Conservation (phyloP, 2,888 invertebrate species). For the Drosophila pullipes region DNA sequence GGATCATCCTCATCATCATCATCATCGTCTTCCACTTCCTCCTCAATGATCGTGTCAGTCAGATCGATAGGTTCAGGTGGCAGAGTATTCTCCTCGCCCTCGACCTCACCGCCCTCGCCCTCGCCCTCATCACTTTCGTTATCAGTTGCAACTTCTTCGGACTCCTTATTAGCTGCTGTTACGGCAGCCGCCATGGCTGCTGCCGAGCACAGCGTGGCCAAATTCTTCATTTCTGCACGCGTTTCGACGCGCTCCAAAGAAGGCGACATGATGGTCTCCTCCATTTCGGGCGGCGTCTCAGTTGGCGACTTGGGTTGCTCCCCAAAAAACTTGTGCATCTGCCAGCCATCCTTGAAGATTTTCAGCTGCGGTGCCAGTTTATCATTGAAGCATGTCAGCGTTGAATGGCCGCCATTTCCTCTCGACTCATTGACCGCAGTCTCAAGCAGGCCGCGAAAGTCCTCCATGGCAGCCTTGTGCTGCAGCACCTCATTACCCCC, state of each 20-base stretch:
- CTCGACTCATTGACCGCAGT: slow-evolving; percentile 72
- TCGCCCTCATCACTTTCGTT: slow-evolving; percentile 55
- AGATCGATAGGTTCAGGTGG: slow-evolving; percentile 72
- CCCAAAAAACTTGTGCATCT: slow-evolving; percentile 84
- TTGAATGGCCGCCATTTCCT: slow-evolving; percentile 41
- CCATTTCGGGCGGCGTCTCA: slow-evolving; percentile 83
- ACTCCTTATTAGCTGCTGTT: slow-evolving; percentile 57
- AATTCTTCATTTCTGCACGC: slow-evolving; percentile 81
- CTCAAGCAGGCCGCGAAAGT: slow-evolving; percentile 69
- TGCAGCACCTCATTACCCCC: slow-evolving; percentile 41
- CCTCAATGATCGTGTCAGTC: slow-evolving; percentile 62
- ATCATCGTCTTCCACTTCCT: slow-evolving; percentile 69
- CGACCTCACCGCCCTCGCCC: slow-evolving; percentile 45
- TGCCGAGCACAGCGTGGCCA: slow-evolving; percentile 82
- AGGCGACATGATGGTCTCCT: slow-evolving; percentile 70
- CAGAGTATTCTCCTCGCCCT: slow-evolving; percentile 68
- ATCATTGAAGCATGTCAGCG: slow-evolving; percentile 53
- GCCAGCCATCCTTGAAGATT: slow-evolving; percentile 84
- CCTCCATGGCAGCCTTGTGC: slow-evolving; percentile 67
- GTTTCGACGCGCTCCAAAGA: slow-evolving; percentile 55
- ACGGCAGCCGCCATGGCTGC: slow-evolving; percentile 81
- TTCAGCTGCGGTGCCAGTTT: slow-evolving; percentile 73
- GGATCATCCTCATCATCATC: slow-evolving; percentile 75
- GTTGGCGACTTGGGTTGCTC: slow-evolving; percentile 86
- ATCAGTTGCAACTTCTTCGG: slow-evolving; percentile 49